phyloP scores from a whole-genome alignment of 2,113 vertebrate species.

The Clarias magur region DNA sequence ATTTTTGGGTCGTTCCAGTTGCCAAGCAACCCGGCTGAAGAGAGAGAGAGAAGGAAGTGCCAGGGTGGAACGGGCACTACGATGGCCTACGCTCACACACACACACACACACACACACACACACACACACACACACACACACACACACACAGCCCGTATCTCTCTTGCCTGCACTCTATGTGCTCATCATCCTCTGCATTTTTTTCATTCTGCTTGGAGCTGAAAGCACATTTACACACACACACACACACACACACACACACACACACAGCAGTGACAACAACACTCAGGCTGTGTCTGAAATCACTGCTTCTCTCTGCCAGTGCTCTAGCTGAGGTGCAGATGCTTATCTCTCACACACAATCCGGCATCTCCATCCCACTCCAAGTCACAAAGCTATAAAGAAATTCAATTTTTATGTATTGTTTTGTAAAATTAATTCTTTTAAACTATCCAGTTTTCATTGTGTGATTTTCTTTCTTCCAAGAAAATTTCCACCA shows the following conservation, averaged over 20 bases:
- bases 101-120: constrained; percentile 26
- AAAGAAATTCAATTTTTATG: not conserved
- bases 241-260: constrained; percentile 19
- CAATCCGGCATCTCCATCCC: not conserved
- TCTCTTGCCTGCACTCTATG: not conserved
- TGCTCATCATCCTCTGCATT: constrained; percentile 28
- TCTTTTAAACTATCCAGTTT: too few relatives aligned
- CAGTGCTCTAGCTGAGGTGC: not conserved
- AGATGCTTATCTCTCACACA: not conserved
- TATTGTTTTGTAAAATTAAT: too few relatives aligned
- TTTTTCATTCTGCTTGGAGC: constrained; percentile 11
- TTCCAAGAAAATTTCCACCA: not conserved
- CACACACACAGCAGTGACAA: constrained; percentile 9
- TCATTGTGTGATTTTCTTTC: too few relatives aligned
- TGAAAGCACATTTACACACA: constrained; percentile 28
- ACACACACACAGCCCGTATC: not conserved
- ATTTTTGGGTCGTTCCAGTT: constrained; percentile 61
- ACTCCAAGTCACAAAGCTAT: not conserved
- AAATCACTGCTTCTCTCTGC: not conserved
- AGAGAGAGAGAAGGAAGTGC: constrained; percentile 55
- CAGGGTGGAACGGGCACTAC: constrained; percentile 46
- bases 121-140: not conserved
- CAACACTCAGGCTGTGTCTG: not conserved
- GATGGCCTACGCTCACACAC: constrained; percentile 30
- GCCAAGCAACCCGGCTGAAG: constrained; percentile 61